phyloP scores from a whole-genome alignment of 2,113 vertebrate species.

The Sclerurus mexicanus region DNA sequence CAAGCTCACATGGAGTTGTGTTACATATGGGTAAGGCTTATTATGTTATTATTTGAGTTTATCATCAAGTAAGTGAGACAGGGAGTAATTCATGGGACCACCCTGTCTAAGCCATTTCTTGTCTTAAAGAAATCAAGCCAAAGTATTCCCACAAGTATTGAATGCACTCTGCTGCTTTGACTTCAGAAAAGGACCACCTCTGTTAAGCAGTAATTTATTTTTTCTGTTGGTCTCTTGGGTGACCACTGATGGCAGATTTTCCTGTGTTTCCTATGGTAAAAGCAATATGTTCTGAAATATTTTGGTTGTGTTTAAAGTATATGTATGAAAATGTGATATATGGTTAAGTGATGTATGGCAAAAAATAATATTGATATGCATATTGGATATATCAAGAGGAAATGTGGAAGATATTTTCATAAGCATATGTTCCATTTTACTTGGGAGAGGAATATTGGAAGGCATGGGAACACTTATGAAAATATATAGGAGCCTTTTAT shows the following conservation, averaged over 20 bases:
- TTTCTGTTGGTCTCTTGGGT: constrained; percentile 15
- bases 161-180: not conserved
- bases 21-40: not conserved
- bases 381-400: constrained; percentile 16
- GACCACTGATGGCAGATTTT: constrained; percentile 30
- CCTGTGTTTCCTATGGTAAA: not conserved
- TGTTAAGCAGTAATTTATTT: constrained; percentile 24
- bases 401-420: constrained; percentile 44
- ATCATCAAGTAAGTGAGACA: constrained; percentile 5
- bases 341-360: not conserved
- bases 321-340: constrained; percentile 23
- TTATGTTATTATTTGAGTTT: constrained; percentile 37
- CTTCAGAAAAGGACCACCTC: constrained; percentile 48
- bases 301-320: constrained; percentile 9
- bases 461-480: not conserved
- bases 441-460: constrained; percentile 2
- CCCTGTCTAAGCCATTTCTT: constrained; percentile 30
- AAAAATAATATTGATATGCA: constrained; percentile 30
- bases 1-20: not conserved
- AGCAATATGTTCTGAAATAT: not conserved
- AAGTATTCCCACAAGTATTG: constrained; percentile 4
- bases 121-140: constrained; percentile 26
- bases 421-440: constrained; percentile 26
- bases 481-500: constrained; percentile 23
- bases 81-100: constrained; percentile 52